Base-by-base conservation (phyloP, 2,113 vertebrate genomes). In the Ornithorhynchus anatinus region DNA sequence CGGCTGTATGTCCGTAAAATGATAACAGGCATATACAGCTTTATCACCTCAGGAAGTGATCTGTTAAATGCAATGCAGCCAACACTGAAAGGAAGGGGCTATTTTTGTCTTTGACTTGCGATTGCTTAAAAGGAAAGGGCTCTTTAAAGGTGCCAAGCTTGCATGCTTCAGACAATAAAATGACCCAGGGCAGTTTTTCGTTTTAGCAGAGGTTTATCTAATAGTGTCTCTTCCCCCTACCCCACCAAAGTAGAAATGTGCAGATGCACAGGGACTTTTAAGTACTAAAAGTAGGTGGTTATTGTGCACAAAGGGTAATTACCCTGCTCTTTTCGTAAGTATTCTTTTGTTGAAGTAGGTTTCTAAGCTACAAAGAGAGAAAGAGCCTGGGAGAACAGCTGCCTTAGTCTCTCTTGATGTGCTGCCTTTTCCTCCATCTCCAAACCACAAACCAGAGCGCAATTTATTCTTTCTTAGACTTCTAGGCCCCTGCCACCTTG, bases 21-120 rank as follows among this genome's bases (percentile, higher is more conserved):
- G 45, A 58, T 35, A 61, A 67, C 50, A 23, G 3, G 15, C 15
- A 31, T 20, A 43, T 31, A 65, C 73, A 5, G 31, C 58, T 57
- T 35, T 29, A 37, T 84, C 35, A 57, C 64, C 64, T 75, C 80
- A 81, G 86, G 84, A 89, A 77, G 82, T 74, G 52, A 29, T 53
- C 62, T 71, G 60, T 86, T 38, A 53, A 61, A 44, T 15, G 19
- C 27, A 45, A 12, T 8, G 29, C 39, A 35, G 48, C 39, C 53
- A 81, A 80, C 67, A 85, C 35, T 73, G 44, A 32, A 50, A 33
- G 15, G 47, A 27, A 17, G 38, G 31, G 45, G 45, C 45, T 35
- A 35, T 64, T 50, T 72, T 63, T 40, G 27, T 35, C 33, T 31
- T 48, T n/a, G 25, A 57, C 23, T 38, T n/a, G n/a, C n/a, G n/a